Conservation (phyloP, 2,888 invertebrate species). For the Drosophila sordidula region DNA sequence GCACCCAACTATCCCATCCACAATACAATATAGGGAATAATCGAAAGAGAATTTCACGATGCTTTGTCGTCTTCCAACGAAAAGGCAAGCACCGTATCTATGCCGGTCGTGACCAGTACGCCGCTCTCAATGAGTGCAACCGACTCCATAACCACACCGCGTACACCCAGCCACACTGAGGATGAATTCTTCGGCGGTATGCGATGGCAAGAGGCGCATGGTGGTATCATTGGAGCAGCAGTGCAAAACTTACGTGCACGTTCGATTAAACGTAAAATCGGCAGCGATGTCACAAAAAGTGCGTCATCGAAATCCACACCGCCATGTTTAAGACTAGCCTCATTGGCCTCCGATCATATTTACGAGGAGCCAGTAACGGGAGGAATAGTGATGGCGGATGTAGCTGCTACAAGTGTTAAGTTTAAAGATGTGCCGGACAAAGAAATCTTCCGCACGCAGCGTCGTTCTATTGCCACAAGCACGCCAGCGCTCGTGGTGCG, state of each 20-base stretch:
- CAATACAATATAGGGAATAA: conserved; percentile 82
- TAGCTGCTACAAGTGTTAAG: conserved; percentile 42
- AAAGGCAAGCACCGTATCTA: conserved; percentile 81
- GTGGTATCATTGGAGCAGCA: conserved; percentile 81
- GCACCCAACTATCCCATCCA: conserved; percentile 50
- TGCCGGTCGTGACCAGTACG: conserved; percentile 45
- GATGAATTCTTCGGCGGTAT: conserved; percentile 62
- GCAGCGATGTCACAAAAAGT: conserved; percentile 31
- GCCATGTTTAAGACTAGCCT: conserved; percentile 26
- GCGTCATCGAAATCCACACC: conserved; percentile 41
- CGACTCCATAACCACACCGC: conserved; percentile 52
- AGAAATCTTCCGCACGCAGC: conserved; percentile 30
- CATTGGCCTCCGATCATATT: conserved; percentile 64
- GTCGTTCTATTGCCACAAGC: conserved; percentile 82
- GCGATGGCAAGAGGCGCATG: conserved; percentile 79
- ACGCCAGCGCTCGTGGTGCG: conserved; percentile 80
- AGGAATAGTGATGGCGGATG: conserved; percentile 28
- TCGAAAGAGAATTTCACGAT: conserved; percentile 85
- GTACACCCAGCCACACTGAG: conserved; percentile 42
- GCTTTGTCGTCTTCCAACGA: conserved; percentile 84
- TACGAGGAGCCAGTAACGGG: conserved; percentile 70
- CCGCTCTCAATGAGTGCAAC: conserved; percentile 38
- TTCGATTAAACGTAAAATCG: conserved; percentile 71
- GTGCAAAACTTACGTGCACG: conserved; percentile 81
- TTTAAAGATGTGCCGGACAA: conserved; percentile 56